Base-by-base conservation (phyloP, 2,113 vertebrate species). In the Gasterosteus nipponicus region DNA sequence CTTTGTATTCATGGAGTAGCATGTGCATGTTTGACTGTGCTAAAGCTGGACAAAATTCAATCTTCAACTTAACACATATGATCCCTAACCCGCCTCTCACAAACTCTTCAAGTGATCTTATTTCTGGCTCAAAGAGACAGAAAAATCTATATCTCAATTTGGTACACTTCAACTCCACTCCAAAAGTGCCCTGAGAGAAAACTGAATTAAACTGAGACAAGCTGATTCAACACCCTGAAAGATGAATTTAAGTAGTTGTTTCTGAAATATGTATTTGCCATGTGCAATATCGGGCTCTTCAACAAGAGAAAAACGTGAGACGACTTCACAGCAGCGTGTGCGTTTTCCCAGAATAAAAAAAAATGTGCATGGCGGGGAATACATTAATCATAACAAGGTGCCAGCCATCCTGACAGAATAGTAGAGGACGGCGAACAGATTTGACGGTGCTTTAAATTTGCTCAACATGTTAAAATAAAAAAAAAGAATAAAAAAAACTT, bases 101-200 rank as follows among this genome's bases (percentile, higher is more conserved):
- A 88, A 90, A 86, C 86, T 90, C 86, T 80, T 90, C 87, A 84
- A 92, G 84, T 85, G 86, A 90, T 92, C 90, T 88, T 91, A 88
- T 89, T 92, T 81, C 86, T 71, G 66, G 80, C 89, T 86, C 89
- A 89, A 90, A 90, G 85, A 92, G 90, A 92, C 89, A 92, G 87
- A 91, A 89, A 93, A 93, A 92, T 92, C 91, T 81, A 92, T 92
- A 92, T 90, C 89, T 91, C 92, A 91, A 92, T 92, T 92, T 91
- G 89, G 89, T 89, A 88, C 90, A 92, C 92, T 93, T 91, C 91
- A 92, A 86, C 91, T 87, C 81, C 79, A 80, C 87, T 90, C 88
- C 81, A 82, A 87, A 89, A 89, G 86, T 80, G 90, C 88, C 89
- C 90, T 65, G 68, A 81, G 88, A 91, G 86, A 89, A 90, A 91